A percentile compares a stretch with the other conserved stretches of the same genome.
These are phyloP conservation scores for Campopleginae sp. DNA, from an alignment of 2,888 invertebrate species.

Conservation along the genomic window DNA sequence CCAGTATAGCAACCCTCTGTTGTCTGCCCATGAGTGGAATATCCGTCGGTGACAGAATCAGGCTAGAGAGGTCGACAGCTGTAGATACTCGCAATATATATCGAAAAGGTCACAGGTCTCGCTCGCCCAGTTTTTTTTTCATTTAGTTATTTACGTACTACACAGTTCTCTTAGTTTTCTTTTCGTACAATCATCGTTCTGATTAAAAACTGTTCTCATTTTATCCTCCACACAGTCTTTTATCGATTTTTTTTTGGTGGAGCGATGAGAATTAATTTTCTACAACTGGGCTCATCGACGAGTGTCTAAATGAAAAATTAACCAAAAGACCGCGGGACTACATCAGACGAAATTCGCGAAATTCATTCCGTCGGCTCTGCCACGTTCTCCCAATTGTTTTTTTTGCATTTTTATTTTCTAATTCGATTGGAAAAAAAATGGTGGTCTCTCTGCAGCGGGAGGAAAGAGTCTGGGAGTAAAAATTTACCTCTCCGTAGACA, in stretches of 20 bases:
- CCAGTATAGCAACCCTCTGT: slow-evolving; percentile 22
- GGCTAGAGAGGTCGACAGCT: slow-evolving; percentile 41
- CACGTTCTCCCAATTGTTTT: neutral
- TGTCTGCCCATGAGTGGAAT: slow-evolving; percentile 43
- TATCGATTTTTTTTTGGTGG: too few relatives aligned
- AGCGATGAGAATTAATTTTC: too few relatives aligned
- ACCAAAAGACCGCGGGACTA: too few relatives aligned
- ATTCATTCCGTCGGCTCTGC: too few relatives aligned
- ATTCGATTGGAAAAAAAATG: neutral
- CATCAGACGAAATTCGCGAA: too few relatives aligned
- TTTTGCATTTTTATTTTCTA: neutral
- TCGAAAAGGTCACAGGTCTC: slow-evolving; percentile 51
- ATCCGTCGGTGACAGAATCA: slow-evolving; percentile 50
- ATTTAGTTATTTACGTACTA: neutral
- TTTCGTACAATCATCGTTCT: neutral
- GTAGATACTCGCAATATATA: slow-evolving; percentile 19
- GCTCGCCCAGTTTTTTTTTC: slow-evolving; percentile 3
- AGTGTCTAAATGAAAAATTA: too few relatives aligned
- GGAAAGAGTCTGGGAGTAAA: slow-evolving; percentile 4
- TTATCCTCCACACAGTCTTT: too few relatives aligned
- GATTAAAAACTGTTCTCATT: neutral
- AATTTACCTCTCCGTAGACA: too few relatives aligned
- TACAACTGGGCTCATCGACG: too few relatives aligned
- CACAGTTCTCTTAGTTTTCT: neutral
- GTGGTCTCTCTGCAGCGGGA: neutral